A percentile compares a stretch with the other conserved stretches of the same genome.
Evolutionary conservation across 2,888 invertebrate species (phyloP).

Genomic region (Penaeus monodon): DNA sequence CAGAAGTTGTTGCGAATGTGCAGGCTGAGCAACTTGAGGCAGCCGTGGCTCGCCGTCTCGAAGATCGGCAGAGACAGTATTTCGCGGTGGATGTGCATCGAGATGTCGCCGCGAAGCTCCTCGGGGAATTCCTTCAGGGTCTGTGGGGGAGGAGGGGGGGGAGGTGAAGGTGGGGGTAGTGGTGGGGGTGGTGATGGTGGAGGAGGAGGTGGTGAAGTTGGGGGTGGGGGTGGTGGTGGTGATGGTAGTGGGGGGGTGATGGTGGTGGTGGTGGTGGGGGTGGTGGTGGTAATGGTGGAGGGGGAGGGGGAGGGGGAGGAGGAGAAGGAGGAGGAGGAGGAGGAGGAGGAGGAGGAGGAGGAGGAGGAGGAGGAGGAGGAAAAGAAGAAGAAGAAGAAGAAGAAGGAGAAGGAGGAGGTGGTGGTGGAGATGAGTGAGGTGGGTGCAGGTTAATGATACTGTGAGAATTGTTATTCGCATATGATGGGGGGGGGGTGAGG

Average conservation of each 20-base stretch:
- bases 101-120: constrained; percentile 93
- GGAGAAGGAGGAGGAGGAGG: background rate
- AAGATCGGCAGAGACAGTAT: constrained; percentile 94
- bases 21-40: constrained; percentile 89
- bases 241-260: background rate
- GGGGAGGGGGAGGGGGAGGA: background rate
- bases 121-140: constrained; percentile 96
- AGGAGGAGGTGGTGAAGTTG: background rate
- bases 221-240: background rate
- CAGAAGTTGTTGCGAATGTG: constrained; percentile 96
- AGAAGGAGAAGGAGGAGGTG: background rate
- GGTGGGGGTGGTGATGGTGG: background rate
- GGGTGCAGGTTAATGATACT: too few species aligned
- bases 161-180: background rate
- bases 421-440: background rate
- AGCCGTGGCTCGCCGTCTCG: constrained; percentile 93
- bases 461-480: too few species aligned
- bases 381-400: background rate
- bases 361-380: background rate
- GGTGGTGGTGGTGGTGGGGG: background rate
- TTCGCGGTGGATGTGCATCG: constrained; percentile 94
- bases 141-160: constrained; percentile 73
- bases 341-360: background rate
- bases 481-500: too few species aligned
- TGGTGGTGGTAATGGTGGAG: background rate